Conservation (phyloP, 2,797 vertebrate genomes). For the Lacerta viridis region DNA sequence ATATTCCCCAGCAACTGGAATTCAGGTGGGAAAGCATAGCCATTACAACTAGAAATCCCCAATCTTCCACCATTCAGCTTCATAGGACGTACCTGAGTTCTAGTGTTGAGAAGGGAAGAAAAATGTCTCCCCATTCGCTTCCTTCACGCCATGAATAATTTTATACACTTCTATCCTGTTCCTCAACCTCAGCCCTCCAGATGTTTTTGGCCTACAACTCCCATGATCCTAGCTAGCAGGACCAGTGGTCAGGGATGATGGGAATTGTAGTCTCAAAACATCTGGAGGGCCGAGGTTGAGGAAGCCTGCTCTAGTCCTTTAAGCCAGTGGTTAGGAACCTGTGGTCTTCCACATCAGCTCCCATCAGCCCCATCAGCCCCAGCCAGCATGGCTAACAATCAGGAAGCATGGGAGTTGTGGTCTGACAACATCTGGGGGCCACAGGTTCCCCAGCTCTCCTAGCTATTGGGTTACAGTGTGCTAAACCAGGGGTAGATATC, state of each 20-base stretch:
- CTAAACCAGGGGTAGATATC: background rate
- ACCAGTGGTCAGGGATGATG: no score
- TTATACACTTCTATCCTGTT: no score
- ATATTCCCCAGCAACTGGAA: background rate
- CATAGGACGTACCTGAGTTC: background rate
- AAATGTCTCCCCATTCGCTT: background rate
- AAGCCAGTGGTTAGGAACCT: no score
- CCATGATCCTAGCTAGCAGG: no score
- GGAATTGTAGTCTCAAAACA: no score
- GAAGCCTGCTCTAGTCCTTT: no score
- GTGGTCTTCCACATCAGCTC: background rate
- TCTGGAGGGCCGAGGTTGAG: no score
- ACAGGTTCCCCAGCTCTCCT: no score
- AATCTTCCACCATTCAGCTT: background rate
- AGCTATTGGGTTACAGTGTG: background rate
- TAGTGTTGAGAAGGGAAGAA: background rate
- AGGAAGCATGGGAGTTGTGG: no score
- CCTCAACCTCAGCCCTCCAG: no score
- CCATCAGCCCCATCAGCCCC: conserved; percentile 8
- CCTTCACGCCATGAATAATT: background rate
- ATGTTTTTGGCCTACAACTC: no score
- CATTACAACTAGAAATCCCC: background rate
- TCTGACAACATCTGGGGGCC: no score
- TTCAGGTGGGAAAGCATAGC: background rate
- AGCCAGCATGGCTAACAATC: background rate